These are phyloP conservation scores for Zhengitettix transpicula DNA, from an alignment of 2,888 invertebrate species.

Conservation along the genomic window DNA sequence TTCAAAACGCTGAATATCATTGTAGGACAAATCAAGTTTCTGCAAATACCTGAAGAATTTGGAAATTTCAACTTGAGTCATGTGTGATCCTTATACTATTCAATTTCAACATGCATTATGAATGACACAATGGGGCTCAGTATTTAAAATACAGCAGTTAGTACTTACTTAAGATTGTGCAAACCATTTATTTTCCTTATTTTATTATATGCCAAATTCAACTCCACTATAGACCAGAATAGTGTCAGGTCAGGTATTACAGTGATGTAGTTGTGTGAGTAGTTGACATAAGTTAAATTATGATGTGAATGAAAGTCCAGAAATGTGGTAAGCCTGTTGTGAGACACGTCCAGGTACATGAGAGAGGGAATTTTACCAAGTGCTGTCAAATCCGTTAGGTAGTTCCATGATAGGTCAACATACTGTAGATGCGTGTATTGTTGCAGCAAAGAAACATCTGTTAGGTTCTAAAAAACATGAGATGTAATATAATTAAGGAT, in stretches of 20 bases:
- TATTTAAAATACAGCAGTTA: too few species aligned
- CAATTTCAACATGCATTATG: too few species aligned
- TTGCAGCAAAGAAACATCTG: conserved; percentile 32
- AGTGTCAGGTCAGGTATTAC: conserved; percentile 33
- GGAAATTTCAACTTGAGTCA: not conserved
- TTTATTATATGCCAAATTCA: conserved; percentile 43
- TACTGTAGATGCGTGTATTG: conserved; percentile 41
- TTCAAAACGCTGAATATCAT: not conserved
- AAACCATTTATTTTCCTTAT: conserved; percentile 38
- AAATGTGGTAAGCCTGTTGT: conserved; percentile 33
- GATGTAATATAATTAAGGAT: too few species aligned
- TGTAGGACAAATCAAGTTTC: not conserved
- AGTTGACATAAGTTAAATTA: conserved; percentile 42
- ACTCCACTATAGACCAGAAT: conserved; percentile 43
- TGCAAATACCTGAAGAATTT: not conserved
- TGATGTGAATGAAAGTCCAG: conserved; percentile 40
- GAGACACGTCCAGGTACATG: conserved; percentile 37
- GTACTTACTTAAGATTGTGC: conserved; percentile 31
- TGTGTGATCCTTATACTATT: not conserved
- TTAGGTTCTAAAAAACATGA: conserved; percentile 22
- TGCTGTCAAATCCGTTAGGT: conserved; percentile 31
- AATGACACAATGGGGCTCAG: too few species aligned
- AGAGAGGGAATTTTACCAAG: conserved; percentile 36
- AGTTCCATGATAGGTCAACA: conserved; percentile 40
- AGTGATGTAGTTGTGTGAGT: conserved; percentile 37